These are phyloP conservation scores for Hyposmocoma kahamanoa DNA, from an alignment of 1,140 invertebrate species.

Conservation along the genomic window DNA sequence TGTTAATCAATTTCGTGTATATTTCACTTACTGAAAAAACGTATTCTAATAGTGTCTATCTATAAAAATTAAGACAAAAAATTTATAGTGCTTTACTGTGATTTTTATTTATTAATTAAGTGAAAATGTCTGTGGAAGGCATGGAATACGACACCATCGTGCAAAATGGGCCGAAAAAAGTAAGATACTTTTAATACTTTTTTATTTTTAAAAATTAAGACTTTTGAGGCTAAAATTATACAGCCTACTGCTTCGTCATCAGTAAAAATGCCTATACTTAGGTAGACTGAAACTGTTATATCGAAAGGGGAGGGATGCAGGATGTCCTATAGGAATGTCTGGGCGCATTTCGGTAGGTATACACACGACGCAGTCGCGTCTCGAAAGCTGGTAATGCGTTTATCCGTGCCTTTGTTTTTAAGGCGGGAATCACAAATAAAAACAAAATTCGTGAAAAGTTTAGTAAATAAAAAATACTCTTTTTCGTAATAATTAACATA, in stretches of 20 bases:
- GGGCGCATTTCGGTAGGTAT: slow-evolving; percentile 1
- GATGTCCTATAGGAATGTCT: slow-evolving; percentile 3
- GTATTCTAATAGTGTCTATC: background rate
- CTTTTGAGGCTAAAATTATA: background rate
- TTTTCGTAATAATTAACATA: no score
- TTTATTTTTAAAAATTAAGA: background rate
- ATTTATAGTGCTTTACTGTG: slow-evolving; percentile 31
- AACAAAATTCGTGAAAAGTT: no score
- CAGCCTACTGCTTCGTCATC: background rate
- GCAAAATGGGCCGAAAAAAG: slow-evolving; percentile 74
- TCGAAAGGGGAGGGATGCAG: background rate
- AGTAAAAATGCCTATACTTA: background rate
- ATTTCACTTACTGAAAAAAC: no score
- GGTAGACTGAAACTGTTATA: background rate
- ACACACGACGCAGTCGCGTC: background rate
- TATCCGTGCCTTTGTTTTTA: background rate
- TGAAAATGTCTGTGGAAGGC: slow-evolving; percentile 70
- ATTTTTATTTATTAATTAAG: slow-evolving; percentile 31
- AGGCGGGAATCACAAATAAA: background rate
- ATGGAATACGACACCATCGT: slow-evolving; percentile 74
- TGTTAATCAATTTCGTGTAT: slow-evolving; percentile 19
- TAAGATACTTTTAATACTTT: slow-evolving; percentile 30
- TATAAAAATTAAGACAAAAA: slow-evolving; percentile 16
- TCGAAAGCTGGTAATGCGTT: background rate
- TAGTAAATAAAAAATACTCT: no score